phyloP scores from a whole-genome alignment of 2,797 vertebrate species.

The Chloroceryle amazona region DNA sequence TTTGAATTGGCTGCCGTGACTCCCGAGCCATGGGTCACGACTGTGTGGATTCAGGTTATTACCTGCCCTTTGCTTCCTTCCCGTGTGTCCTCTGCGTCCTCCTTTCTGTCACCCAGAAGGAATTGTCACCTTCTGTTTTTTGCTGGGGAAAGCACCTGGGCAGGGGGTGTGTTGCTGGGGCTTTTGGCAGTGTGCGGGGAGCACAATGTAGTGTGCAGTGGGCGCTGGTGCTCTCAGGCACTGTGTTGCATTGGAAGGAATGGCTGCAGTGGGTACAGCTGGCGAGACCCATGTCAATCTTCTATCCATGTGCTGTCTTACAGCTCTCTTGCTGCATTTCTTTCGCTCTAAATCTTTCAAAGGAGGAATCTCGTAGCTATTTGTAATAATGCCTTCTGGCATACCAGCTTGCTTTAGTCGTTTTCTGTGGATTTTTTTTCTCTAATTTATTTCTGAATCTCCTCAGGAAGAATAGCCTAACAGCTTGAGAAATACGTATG shows the following conservation, averaged over 20 bases:
- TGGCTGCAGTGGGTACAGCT: background rate
- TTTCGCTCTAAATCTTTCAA: background rate
- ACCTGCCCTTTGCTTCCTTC: background rate
- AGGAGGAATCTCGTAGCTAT: background rate
- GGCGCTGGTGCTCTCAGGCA: background rate
- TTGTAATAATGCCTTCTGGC: constrained; percentile 55
- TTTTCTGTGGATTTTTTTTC: background rate
- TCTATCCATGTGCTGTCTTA: background rate
- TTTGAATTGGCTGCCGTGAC: background rate
- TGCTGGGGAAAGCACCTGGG: background rate
- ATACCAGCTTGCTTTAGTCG: background rate
- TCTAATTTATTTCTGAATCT: constrained; percentile 46
- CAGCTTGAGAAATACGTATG: constrained; percentile 51
- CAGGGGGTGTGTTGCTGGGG: background rate
- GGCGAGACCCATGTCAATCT: background rate
- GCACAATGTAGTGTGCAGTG: accelerated
- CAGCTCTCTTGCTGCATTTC: constrained; percentile 25
- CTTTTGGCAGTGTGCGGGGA: accelerated
- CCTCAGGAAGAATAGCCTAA: constrained; percentile 7
- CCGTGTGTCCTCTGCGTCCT: background rate
- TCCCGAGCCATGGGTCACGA: background rate
- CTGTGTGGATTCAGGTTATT: background rate
- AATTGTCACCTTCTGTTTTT: background rate
- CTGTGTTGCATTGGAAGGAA: background rate
- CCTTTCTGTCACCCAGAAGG: background rate